phyloP scores from a whole-genome alignment of 2,113 vertebrate genomes.

The Anolis carolinensis region DNA sequence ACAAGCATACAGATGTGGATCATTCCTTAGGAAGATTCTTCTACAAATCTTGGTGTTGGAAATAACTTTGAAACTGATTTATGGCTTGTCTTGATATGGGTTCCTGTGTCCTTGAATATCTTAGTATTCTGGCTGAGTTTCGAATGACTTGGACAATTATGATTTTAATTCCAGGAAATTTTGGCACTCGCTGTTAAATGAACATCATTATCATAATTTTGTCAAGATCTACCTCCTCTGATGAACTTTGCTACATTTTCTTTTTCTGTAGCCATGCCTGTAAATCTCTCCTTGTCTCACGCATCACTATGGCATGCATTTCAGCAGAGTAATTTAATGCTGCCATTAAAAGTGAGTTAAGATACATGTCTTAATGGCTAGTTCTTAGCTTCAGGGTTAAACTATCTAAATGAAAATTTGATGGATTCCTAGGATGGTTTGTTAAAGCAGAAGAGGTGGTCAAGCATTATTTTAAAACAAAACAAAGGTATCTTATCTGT shows the following conservation, averaged over 20 bases:
- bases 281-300: neutral
- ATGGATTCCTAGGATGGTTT: neutral
- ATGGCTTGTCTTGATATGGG: neutral
- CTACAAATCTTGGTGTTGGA: neutral
- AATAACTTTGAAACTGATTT: neutral
- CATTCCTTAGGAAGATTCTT: neutral
- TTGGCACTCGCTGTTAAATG: neutral
- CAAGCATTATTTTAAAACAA: neutral
- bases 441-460: neutral
- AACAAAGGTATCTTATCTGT: no score
- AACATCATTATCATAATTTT: neutral
- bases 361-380: neutral
- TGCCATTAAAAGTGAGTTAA: neutral
- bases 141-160: neutral
- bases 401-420: constrained; percentile 22
- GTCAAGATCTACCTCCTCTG: neutral
- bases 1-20: no score
- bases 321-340: neutral
- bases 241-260: constrained; percentile 3
- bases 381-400: neutral
- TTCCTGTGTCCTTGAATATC: no score
- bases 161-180: constrained; percentile 5
- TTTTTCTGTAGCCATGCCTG: accelerated
- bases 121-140: neutral
- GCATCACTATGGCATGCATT: neutral